These are phyloP conservation scores for Gisinianus flammeolus DNA, from an alignment of 2,888 invertebrate species.

Conservation along the genomic window DNA sequence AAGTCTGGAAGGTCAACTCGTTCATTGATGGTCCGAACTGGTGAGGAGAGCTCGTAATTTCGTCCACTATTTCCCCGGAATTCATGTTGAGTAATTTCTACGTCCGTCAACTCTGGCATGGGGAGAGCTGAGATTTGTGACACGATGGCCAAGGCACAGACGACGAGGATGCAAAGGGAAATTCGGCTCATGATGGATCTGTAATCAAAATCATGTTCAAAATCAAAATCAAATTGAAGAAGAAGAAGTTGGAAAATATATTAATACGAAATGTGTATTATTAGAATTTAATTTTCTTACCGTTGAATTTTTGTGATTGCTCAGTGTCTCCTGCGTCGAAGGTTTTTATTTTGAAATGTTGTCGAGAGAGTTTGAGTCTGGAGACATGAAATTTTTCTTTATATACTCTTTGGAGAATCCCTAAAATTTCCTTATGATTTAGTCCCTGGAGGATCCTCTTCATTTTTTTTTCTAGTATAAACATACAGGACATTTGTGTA, in stretches of 20 bases:
- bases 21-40: slow-evolving; percentile 12
- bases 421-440: not conserved
- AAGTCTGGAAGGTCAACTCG: slow-evolving; percentile 37
- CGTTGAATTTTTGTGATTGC: no score
- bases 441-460: not conserved
- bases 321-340: no score
- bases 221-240: no score
- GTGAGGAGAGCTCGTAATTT: slow-evolving; percentile 26
- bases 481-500: no score
- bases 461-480: not conserved
- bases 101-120: slow-evolving; percentile 24
- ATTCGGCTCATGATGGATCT: not conserved
- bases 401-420: no score
- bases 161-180: not conserved
- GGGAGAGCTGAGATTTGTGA: not conserved
- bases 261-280: no score
- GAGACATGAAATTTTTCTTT: no score
- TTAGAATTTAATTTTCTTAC: no score
- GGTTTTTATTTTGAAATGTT: no score
- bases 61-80: slow-evolving; percentile 14
- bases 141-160: not conserved
- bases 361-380: no score
- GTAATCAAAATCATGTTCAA: no score
- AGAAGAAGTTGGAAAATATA: no score
- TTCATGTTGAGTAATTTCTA: slow-evolving; percentile 27